A percentile compares a stretch with the other conserved stretches of the same genome.
Evolutionary conservation across 2,888 invertebrate genomes (phyloP).

Genomic region (Bombyx huttoni): DNA sequence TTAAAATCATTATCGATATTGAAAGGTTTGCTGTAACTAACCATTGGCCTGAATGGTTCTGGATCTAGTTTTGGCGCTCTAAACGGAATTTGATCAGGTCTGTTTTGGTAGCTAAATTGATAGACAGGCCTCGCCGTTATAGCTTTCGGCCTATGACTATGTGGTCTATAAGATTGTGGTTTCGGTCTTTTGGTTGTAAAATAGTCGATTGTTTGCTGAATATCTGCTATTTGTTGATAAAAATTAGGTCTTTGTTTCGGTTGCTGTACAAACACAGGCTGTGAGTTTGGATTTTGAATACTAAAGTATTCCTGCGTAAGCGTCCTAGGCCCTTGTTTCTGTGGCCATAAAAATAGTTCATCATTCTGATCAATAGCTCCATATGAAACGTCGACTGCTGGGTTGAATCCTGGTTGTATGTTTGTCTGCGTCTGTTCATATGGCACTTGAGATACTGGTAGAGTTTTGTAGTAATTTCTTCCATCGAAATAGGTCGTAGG

Average conservation of each 20-base stretch:
- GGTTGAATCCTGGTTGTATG: constrained; percentile 41
- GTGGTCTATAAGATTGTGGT: constrained; percentile 43
- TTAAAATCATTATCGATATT: constrained; percentile 57
- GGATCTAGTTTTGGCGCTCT: constrained; percentile 69
- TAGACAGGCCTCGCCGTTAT: constrained; percentile 74
- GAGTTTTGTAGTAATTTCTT: constrained; percentile 57
- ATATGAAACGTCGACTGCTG: constrained; percentile 54
- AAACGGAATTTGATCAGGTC: constrained; percentile 58
- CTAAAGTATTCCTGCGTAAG: constrained; percentile 69
- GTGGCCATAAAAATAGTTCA: constrained; percentile 62
- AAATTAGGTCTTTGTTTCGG: constrained; percentile 67
- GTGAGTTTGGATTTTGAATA: constrained; percentile 55
- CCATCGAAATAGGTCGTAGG: constrained; percentile 66
- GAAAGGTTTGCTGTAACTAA: constrained; percentile 69
- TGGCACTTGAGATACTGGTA: constrained; percentile 31
- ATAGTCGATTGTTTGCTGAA: constrained; percentile 77
- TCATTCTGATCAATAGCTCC: constrained; percentile 59
- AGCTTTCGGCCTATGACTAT: constrained; percentile 61
- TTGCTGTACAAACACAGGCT: constrained; percentile 48
- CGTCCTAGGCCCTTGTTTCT: constrained; percentile 63
- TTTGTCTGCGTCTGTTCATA: constrained; percentile 37
- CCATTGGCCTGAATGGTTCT: constrained; percentile 77
- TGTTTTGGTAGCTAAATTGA: constrained; percentile 80
- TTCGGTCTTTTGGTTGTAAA: constrained; percentile 73
- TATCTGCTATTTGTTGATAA: constrained; percentile 76